Conservation (phyloP, 2,113 vertebrate species). For the Vidua macroura region DNA sequence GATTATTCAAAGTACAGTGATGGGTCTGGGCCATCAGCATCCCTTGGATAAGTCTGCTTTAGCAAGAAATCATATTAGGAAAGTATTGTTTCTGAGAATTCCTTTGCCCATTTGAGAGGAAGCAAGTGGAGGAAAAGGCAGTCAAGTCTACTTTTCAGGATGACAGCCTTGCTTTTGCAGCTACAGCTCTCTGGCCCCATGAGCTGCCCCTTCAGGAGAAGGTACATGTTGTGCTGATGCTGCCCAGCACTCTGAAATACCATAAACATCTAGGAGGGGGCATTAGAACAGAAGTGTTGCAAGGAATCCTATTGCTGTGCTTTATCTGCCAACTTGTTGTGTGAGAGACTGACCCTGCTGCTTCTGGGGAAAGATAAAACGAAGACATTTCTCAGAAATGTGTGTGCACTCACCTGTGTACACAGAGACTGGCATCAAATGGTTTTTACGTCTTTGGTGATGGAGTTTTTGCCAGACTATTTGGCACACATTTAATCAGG, state of each 20-base stretch:
- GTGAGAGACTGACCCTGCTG: neutral
- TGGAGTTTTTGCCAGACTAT: slow-evolving; percentile 14
- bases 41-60: neutral
- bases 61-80: neutral
- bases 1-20: neutral
- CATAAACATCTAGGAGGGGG: neutral
- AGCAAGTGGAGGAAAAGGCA: neutral
- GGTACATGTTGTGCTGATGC: accelerated
- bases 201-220: neutral
- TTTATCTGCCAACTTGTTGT: neutral
- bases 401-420: neutral
- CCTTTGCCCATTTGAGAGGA: neutral
- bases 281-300: neutral
- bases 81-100: neutral
- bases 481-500: slow-evolving; percentile 11
- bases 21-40: neutral
- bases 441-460: neutral
- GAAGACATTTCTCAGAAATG: neutral
- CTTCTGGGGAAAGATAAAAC: neutral
- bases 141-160: neutral
- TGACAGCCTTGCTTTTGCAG: neutral
- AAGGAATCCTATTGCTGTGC: neutral
- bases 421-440: neutral
- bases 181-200: neutral
- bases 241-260: neutral